Evolutionary conservation across 2,113 vertebrate species (phyloP).

Genomic region (Machaerirhynchus nigripectus): DNA sequence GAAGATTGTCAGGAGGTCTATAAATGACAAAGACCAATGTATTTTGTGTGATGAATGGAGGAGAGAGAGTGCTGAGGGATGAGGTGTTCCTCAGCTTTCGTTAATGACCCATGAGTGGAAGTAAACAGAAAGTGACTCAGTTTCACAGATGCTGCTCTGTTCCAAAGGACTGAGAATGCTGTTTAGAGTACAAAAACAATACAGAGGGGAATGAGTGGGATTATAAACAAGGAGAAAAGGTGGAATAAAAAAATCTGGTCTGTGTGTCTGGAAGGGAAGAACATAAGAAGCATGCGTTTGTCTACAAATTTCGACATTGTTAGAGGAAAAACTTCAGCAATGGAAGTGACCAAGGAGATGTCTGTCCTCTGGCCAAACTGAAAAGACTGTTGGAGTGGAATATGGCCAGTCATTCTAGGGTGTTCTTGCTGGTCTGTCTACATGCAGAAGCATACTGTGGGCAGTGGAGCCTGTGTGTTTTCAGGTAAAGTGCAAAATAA

Average conservation of each 20-base stretch:
- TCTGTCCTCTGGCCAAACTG: neutral
- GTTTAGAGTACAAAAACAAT: neutral
- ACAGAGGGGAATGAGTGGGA: neutral
- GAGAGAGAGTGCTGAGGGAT: neutral
- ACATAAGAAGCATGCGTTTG: neutral
- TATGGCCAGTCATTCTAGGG: neutral
- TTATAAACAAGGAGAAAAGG: neutral
- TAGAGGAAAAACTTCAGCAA: neutral
- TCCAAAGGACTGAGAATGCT: neutral
- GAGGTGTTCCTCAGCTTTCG: neutral
- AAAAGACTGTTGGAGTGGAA: neutral
- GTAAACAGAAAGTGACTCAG: neutral
- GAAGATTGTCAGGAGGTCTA: neutral
- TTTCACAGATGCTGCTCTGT: neutral
- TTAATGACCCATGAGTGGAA: neutral
- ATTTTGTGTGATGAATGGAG: neutral
- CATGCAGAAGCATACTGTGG: neutral
- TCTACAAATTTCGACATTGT: neutral
- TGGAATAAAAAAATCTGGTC: neutral
- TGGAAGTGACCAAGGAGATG: neutral
- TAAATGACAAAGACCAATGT: neutral
- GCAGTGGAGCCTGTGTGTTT: neutral
- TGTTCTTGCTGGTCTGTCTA: neutral
- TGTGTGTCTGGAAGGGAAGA: neutral
- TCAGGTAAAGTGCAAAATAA: neutral